Base-by-base conservation (phyloP, 2,113 vertebrate genomes). In the Seriola rivoliana region DNA sequence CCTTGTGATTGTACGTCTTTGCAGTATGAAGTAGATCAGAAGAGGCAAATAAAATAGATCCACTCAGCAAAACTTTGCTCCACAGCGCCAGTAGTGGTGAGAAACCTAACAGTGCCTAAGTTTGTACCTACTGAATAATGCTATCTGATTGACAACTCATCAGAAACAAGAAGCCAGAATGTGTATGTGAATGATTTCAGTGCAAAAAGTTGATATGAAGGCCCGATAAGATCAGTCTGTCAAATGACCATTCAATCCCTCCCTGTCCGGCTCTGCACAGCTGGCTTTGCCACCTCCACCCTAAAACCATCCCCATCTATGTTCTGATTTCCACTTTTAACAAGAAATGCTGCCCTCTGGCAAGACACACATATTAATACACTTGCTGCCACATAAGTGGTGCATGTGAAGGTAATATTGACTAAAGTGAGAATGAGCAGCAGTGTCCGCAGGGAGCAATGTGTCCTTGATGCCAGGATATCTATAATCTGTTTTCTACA, bases 401-500 rank as follows among this genome's bases (percentile, higher is more conserved):
- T 85, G 80, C 73, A 73, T 85, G 85, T 90, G 89, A 89, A 91
- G 86, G 87, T 91, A 92, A 85, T 93, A 92, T 92, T 95, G 92
- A 93, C 91, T 85, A 77, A 91, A 89, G 91, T 87, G 94, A 92
- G 90, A 95, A 91, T 69, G 70, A 81, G 87, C 80, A 80, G 84
- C 58, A 81, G 76, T 76, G 63, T 90, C 90, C 90, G 79, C 34
- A 25, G 84, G 90, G 93, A 91, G 82, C 81, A 73, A 62, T 44
- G 84, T 93, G 93, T 94, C 94, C 94, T 95, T 95, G 93, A 93
- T 93, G 92, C 84, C 87, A 88, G 91, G 84, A 93, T 91, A 84
- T 87, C 82, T 88, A 76, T 87, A 86, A 88, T 93, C 82, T 89
- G 78, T 91, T 82, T 88, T 72, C 80, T 78, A 65, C 78, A 75